phyloP scores from a whole-genome alignment of 2,888 invertebrate species.

The Lepidonotus clava region DNA sequence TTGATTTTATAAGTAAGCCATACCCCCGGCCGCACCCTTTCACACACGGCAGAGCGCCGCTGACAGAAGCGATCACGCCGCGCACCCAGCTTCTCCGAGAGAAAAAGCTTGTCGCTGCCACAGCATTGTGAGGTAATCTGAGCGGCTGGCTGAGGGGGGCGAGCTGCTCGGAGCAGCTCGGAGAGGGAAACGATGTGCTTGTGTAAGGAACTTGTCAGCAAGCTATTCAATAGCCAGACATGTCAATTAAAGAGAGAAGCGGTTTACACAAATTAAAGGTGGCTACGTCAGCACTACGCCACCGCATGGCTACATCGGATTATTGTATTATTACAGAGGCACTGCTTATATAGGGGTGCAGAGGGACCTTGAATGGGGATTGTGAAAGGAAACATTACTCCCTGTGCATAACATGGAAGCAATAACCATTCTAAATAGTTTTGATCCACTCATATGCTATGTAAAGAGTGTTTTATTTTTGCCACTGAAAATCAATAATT shows the following conservation, averaged over 20 bases:
- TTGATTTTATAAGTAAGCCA: constrained; percentile 51
- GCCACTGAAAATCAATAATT: no score
- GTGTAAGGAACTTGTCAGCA: constrained; percentile 2
- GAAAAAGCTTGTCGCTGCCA: constrained; percentile 31
- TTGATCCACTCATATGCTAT: no score
- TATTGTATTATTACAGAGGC: no score
- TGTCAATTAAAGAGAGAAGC: background rate
- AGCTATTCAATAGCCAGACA: background rate
- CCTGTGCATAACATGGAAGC: no score
- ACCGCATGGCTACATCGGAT: background rate
- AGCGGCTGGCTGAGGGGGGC: background rate
- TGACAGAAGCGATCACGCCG: background rate
- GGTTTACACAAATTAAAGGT: background rate
- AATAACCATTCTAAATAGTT: no score
- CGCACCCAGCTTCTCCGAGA: background rate
- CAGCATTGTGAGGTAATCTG: background rate
- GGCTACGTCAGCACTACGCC: background rate
- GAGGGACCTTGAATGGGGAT: no score
- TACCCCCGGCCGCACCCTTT: background rate
- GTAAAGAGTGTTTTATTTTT: no score
- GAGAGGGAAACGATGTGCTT: no score
- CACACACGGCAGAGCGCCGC: background rate
- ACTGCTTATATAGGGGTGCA: no score
- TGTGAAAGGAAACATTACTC: no score
- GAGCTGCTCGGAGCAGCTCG: background rate